Base-by-base conservation (phyloP, 2,113 vertebrate genomes). In the Stomatorhinus ivindoensis region DNA sequence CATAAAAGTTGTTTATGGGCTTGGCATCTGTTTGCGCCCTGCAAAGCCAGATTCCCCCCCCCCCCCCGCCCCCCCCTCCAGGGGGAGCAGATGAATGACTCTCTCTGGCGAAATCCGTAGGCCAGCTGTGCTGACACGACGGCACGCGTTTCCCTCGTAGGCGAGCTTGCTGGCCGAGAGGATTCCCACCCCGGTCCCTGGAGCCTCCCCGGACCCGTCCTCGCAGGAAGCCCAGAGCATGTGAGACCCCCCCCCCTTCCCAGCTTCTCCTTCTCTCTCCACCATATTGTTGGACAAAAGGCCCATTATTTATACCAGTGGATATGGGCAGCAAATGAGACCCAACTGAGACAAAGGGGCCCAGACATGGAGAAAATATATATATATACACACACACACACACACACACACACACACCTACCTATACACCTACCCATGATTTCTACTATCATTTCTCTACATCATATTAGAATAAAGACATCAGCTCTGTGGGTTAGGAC, bases 121-220 rank as follows among this genome's bases (percentile, higher is more conserved):
- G 42, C 4, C 1, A 9, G 35, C 10, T 17, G 19, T 7, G 15
- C 19, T 46, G 47, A 89, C n/a, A 3, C 0, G 13, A 46, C 21
- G 24, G 48, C n/a, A n/a, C 24, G 8, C 24, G 0, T 92, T 90
- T 65, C 31, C 93, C 91, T 86, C 91, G 10, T 84, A 99, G 98
- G 94, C 92, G 0, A 96, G 94, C 91, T 94, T 94, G 4, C 91
- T 96, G 55, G 97, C 96, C 17, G 97, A 98, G 90, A 95, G 97
- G 91, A 93, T 95, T 89, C 94, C 96, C 17, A 97, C 97, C 35
- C 97, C 97, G 51, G 92, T 96, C 58, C 94, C 95, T 53, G 96
- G 94, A 92, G 89, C 92, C 11, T 91, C 92, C 19, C 92, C 92
- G 0, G 73, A 91, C 89, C 91, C 94, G 0, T 58, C 93, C 89